phyloP scores from a whole-genome alignment of 2,888 invertebrate species.

The Heterodera filipjevi region DNA sequence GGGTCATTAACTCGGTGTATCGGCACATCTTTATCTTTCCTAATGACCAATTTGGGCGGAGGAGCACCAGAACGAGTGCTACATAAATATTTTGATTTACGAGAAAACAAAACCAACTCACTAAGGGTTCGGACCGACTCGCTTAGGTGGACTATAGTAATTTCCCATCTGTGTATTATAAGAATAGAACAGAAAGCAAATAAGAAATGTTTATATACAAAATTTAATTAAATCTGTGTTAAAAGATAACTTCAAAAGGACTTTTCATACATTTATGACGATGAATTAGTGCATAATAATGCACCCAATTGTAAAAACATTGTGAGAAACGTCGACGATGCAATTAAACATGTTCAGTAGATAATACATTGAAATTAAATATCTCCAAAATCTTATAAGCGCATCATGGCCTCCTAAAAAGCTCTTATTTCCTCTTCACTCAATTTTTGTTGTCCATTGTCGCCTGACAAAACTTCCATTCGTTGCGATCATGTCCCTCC shows the following conservation, averaged over 20 bases:
- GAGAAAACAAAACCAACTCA: not conserved
- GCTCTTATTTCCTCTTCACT: conserved; percentile 14
- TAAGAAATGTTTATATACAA: too few relatives aligned
- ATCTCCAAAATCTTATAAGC: too few relatives aligned
- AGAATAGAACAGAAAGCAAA: not conserved
- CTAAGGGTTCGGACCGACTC: conserved; percentile 47
- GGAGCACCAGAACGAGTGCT: conserved; percentile 62
- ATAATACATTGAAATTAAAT: too few relatives aligned
- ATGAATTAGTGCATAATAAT: not conserved
- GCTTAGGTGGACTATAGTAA: conserved; percentile 57
- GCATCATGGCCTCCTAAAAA: not conserved
- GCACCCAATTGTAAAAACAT: not conserved
- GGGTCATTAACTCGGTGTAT: conserved; percentile 59
- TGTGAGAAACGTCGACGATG: conserved; percentile 9
- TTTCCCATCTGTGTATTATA: conserved; percentile 54
- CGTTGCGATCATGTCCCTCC: conserved; percentile 83
- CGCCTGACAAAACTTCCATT: conserved; percentile 40
- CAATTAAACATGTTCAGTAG: not conserved
- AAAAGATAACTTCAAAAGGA: too few relatives aligned
- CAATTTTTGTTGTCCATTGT: conserved; percentile 26
- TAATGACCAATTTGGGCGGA: conserved; percentile 54
- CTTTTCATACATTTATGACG: not conserved
- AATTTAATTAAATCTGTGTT: too few relatives aligned
- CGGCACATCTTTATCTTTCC: conserved; percentile 54
- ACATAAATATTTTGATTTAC: not conserved